Evolutionary conservation across 1,140 invertebrate genomes (phyloP).

Genomic region (Lamellibrachia luymesi): DNA sequence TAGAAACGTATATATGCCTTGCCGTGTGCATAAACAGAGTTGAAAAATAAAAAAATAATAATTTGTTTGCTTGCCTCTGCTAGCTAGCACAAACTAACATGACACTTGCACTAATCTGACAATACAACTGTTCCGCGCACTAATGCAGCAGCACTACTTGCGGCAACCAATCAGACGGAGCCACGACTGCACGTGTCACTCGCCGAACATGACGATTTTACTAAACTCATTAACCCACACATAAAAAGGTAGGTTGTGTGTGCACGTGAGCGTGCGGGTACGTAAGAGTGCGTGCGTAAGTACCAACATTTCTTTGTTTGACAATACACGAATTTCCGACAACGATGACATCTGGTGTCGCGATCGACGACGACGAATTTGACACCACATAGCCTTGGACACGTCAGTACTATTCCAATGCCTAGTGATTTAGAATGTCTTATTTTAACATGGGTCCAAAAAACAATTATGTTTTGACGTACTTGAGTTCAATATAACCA

Average conservation of each 20-base stretch:
- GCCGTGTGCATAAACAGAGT: neutral
- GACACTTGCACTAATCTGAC: neutral
- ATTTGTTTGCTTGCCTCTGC: neutral
- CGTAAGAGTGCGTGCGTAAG: neutral
- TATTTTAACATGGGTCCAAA: neutral
- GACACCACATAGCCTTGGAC: neutral
- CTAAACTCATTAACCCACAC: too few species aligned
- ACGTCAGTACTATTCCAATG: too few species aligned
- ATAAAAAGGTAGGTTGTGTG: too few species aligned
- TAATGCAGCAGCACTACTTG: neutral
- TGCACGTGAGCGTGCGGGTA: neutral
- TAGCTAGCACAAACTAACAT: neutral
- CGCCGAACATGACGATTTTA: too few species aligned
- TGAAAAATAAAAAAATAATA: neutral
- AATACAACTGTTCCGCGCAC: neutral
- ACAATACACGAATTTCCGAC: neutral
- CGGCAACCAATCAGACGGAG: too few species aligned
- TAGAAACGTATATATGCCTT: neutral
- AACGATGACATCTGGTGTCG: neutral
- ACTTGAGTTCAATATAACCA: neutral
- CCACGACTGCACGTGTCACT: too few species aligned
- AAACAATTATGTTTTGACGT: neutral
- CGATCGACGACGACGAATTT: neutral
- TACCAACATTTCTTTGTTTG: neutral
- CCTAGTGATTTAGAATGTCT: too few species aligned